These are phyloP conservation scores for Octomys mimax DNA, from an alignment of 2,797 vertebrate species.

Conservation along the genomic window DNA sequence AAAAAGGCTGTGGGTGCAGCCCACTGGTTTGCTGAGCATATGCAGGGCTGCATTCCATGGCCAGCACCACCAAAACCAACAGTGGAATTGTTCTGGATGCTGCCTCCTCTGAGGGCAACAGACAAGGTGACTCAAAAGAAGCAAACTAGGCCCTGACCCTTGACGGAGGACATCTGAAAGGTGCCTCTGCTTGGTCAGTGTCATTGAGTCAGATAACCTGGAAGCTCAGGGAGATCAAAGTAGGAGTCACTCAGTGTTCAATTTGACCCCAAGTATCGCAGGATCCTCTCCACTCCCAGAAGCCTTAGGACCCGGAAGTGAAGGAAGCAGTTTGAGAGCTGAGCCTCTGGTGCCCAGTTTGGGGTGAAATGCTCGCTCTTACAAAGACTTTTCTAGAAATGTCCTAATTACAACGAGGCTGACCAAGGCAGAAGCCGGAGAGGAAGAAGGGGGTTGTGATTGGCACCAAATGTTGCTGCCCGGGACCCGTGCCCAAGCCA, in stretches of 20 bases:
- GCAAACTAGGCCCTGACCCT: background rate
- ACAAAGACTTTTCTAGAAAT: background rate
- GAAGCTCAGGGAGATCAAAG: background rate
- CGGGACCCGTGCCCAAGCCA: no score
- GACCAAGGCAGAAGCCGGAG: accelerated
- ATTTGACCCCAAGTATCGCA: background rate
- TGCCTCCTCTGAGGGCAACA: background rate
- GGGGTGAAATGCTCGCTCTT: background rate
- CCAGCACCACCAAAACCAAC: background rate
- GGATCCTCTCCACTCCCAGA: background rate
- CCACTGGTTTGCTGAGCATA: background rate
- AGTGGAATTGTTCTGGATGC: background rate
- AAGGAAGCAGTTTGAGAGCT: background rate
- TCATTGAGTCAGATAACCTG: background rate
- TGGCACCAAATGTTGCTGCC: background rate
- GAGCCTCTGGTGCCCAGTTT: background rate
- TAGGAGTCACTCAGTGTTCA: background rate
- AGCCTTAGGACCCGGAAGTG: background rate
- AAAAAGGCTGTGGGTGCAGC: background rate
- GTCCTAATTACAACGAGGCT: background rate
- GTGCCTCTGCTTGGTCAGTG: background rate
- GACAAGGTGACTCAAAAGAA: background rate
- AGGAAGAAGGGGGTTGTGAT: background rate
- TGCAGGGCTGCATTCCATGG: background rate
- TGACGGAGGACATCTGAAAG: background rate